These are phyloP conservation scores for Hippocampus abdominalis DNA, from an alignment of 2,113 vertebrate genomes.

Conservation along the genomic window DNA sequence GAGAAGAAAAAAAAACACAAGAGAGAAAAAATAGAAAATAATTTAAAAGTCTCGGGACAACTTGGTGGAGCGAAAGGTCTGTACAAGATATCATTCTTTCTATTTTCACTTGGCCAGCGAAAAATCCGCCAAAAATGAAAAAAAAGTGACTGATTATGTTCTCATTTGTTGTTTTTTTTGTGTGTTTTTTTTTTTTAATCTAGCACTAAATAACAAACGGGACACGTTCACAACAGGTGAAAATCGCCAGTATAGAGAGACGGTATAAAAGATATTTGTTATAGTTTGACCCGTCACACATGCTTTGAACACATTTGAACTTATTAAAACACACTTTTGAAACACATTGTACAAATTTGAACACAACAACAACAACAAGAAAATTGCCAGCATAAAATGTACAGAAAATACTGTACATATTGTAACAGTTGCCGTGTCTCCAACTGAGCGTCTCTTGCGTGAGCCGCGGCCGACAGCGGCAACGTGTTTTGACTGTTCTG, in stretches of 20 bases:
- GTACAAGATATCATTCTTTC: constrained; percentile 33
- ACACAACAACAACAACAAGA: background rate
- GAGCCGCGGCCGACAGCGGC: background rate
- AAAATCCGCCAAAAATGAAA: background rate
- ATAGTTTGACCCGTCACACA: background rate
- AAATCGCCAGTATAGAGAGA: background rate
- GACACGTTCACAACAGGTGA: background rate
- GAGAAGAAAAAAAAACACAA: constrained; percentile 64
- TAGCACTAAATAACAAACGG: background rate
- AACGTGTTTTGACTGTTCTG: too few species aligned
- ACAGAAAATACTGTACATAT: background rate
- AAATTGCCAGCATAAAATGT: background rate
- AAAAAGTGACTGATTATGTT: background rate
- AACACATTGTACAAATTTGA: background rate
- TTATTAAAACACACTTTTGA: background rate
- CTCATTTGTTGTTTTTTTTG: background rate
- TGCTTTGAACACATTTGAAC: background rate
- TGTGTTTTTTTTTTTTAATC: background rate
- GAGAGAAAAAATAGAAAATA: constrained; percentile 92
- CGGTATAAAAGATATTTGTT: background rate
- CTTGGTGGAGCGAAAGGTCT: constrained; percentile 46
- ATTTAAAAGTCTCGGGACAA: constrained; percentile 84
- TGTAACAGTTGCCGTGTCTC: background rate
- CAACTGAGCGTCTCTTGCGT: background rate
- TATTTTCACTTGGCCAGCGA: background rate